Evolutionary conservation across 2,113 vertebrate genomes (phyloP).

Genomic region (Nettapus auritus): DNA sequence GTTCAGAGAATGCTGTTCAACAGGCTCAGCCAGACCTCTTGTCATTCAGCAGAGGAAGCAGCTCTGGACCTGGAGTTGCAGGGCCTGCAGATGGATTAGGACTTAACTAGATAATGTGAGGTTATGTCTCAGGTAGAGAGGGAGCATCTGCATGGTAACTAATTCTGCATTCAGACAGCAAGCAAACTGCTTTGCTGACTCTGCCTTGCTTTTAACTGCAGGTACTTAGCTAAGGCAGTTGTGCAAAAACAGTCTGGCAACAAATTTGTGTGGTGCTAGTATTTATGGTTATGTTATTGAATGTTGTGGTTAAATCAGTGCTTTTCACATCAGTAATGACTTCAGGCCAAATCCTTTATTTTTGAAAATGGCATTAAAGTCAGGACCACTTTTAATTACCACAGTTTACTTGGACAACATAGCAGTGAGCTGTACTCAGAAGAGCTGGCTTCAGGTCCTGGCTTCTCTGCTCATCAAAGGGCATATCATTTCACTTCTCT

Average conservation of each 20-base stretch:
- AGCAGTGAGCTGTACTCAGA: neutral
- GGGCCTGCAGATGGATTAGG: neutral
- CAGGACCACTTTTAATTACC: neutral
- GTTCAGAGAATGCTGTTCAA: neutral
- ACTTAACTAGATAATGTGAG: neutral
- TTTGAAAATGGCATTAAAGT: neutral
- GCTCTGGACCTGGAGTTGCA: neutral
- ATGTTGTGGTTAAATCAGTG: neutral
- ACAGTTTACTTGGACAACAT: neutral
- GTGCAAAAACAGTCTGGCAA: neutral
- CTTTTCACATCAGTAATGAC: neutral
- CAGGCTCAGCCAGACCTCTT: neutral
- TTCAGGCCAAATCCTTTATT: neutral
- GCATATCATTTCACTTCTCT: neutral
- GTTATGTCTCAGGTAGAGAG: neutral
- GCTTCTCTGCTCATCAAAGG: neutral
- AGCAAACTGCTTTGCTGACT: neutral
- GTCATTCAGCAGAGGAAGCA: neutral
- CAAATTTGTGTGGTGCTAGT: neutral
- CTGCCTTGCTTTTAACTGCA: neutral
- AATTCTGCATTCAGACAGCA: neutral
- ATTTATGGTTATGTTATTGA: neutral
- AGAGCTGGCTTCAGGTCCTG: neutral
- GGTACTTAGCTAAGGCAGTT: neutral
- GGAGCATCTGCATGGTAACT: neutral